Percentiles rank a stretch among this genome's conserved stretches.
phyloP scores from a whole-genome alignment of 23 tunicate genomes.

The Styela clava region DNA sequence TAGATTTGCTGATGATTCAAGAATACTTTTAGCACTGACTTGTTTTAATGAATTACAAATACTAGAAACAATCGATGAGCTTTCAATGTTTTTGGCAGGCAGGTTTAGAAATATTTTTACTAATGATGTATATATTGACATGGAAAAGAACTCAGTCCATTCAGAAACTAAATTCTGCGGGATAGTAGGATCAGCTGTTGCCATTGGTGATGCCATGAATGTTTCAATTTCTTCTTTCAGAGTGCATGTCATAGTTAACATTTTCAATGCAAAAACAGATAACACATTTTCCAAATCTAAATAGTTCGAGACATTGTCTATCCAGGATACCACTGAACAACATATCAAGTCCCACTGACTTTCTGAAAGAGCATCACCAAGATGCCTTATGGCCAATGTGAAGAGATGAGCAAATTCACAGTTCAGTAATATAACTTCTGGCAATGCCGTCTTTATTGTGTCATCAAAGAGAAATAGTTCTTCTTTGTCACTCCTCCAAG shows the following conservation, averaged over 20 bases:
- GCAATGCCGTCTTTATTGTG: background rate
- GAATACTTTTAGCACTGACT: slow-evolving; percentile 23
- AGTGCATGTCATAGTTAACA: slow-evolving; percentile 20
- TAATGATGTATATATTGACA: slow-evolving; percentile 45
- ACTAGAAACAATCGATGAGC: background rate
- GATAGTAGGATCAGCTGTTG: slow-evolving; percentile 63
- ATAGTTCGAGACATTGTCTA: slow-evolving; percentile 41
- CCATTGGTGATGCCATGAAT: slow-evolving; percentile 49
- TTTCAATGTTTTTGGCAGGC: background rate
- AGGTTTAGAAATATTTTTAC: slow-evolving; percentile 36
- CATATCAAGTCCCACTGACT: slow-evolving; percentile 66
- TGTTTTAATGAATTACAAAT: slow-evolving; percentile 24
- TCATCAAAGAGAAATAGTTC: slow-evolving; percentile 52
- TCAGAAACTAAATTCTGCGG: slow-evolving; percentile 58
- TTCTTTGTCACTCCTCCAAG: slow-evolving; percentile 15
- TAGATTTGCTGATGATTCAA: slow-evolving; percentile 23
- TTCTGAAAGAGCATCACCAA: slow-evolving; percentile 14
- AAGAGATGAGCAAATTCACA: slow-evolving; percentile 38
- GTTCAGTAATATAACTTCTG: slow-evolving; percentile 28
- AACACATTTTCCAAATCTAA: background rate
- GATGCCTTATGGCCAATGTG: background rate
- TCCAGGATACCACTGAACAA: slow-evolving; percentile 69
- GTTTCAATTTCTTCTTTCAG: slow-evolving; percentile 35
- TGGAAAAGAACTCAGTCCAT: slow-evolving; percentile 87
- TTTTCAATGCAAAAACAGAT: background rate